phyloP scores from a whole-genome alignment of 2,888 invertebrate species.

The Andrena dorsata region DNA sequence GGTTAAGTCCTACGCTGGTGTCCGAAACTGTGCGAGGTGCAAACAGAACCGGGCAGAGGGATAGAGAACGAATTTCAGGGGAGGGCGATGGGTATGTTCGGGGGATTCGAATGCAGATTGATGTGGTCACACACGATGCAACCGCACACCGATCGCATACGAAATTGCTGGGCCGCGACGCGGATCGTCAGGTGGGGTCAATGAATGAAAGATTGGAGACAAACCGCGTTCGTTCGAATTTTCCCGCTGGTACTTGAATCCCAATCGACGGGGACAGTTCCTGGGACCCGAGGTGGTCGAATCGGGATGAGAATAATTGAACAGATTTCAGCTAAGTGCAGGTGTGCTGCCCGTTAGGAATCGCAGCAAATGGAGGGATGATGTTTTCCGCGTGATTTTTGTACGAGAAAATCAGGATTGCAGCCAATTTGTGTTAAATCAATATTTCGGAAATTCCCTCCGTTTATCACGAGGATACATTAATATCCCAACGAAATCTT shows the following conservation, averaged over 20 bases:
- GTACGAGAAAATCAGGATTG: too few relatives aligned
- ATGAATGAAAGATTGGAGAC: constrained; percentile 70
- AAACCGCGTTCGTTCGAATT: constrained; percentile 58
- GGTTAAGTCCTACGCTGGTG: constrained; percentile 70
- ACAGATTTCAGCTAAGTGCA: too few relatives aligned
- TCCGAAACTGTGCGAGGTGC: constrained; percentile 81
- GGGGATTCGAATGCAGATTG: constrained; percentile 81
- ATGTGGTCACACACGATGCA: constrained; percentile 84
- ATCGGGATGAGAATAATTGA: background rate
- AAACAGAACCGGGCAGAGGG: constrained; percentile 75
- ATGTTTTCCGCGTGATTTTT: too few relatives aligned
- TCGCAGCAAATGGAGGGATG: too few relatives aligned
- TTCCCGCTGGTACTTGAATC: constrained; percentile 42
- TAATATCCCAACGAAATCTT: too few relatives aligned
- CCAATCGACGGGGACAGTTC: constrained; percentile 16
- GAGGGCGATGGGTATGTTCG: constrained; percentile 38
- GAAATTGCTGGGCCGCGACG: constrained; percentile 67
- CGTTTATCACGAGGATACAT: too few relatives aligned
- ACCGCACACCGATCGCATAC: constrained; percentile 81
- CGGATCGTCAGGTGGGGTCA: constrained; percentile 66
- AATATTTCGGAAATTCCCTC: too few relatives aligned
- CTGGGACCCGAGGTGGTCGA: background rate
- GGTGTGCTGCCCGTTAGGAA: too few relatives aligned
- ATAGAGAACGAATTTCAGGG: constrained; percentile 53
- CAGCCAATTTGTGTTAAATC: too few relatives aligned